Percentiles rank a stretch among this genome's conserved stretches.
Conservation (phyloP, 2,113 vertebrate species). For the Isurus oxyrinchus region DNA sequence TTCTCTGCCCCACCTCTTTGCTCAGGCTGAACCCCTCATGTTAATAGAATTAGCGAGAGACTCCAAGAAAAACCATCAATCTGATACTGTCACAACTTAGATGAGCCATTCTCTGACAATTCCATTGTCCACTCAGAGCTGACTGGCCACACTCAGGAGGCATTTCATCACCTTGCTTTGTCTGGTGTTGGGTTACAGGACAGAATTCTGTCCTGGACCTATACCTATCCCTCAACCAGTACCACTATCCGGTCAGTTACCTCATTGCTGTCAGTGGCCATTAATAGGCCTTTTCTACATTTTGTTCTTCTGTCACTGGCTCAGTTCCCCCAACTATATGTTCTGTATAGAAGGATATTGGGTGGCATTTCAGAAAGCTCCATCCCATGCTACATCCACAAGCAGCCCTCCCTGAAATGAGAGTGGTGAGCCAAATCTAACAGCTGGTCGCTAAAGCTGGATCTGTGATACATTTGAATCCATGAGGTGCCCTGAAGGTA, state of each 20-base stretch:
- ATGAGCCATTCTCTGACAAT: not conserved
- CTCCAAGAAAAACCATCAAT: not conserved
- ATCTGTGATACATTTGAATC: not conserved
- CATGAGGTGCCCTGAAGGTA: not conserved
- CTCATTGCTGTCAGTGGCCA: not conserved
- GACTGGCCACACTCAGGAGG: not conserved
- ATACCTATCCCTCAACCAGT: not conserved
- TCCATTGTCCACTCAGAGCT: not conserved
- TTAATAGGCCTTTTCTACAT: not conserved
- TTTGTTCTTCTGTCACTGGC: not conserved
- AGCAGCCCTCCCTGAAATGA: not conserved
- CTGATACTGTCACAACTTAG: not conserved
- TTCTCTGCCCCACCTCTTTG: not conserved
- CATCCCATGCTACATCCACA: not conserved
- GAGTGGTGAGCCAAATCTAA: not conserved
- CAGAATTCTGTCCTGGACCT: not conserved
- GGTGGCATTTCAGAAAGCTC: not conserved
- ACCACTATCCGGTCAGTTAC: not conserved
- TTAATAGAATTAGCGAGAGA: not conserved
- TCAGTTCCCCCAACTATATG: not conserved
- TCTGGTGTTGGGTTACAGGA: not conserved
- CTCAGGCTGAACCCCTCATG: not conserved
- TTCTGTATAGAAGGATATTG: not conserved
- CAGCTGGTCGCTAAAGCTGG: not conserved
- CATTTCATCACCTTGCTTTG: not conserved